Conservation (phyloP, 30 jellyfish, hydroid and myxozoan genomes). For the Cassiopea xamachana region DNA sequence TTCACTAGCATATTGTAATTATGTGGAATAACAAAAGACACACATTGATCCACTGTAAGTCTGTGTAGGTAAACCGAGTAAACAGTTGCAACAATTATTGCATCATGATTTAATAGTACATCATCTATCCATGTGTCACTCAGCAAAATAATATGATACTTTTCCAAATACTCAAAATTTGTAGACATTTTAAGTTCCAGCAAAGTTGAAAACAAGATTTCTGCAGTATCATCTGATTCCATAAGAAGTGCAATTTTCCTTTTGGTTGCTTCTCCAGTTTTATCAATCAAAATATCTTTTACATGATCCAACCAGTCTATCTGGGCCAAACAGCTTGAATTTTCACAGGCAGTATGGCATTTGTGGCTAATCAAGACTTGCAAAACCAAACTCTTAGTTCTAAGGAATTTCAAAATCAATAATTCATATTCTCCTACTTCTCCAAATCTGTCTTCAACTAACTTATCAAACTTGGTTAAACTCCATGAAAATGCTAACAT, state of each 20-base stretch:
- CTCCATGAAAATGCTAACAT: background rate
- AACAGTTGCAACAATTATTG: background rate
- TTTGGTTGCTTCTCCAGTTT: background rate
- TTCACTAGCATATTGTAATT: conserved; percentile 21
- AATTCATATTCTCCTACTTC: background rate
- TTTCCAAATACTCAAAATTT: background rate
- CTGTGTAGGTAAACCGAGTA: background rate
- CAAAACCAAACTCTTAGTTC: conserved; percentile 14
- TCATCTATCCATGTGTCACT: background rate
- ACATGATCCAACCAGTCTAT: background rate
- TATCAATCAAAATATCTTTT: background rate
- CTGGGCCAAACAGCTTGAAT: background rate
- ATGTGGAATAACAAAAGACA: conserved; percentile 13
- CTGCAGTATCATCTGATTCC: conserved; percentile 17
- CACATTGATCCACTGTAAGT: background rate
- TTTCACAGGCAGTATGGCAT: background rate
- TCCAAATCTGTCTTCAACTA: background rate
- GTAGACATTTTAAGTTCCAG: conserved; percentile 4
- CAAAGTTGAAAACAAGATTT: background rate
- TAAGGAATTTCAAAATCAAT: background rate
- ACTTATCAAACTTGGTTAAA: background rate
- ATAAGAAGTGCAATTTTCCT: conserved; percentile 12
- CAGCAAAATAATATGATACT: background rate
- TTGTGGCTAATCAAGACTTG: background rate
- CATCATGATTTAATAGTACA: background rate